Evolutionary conservation across 2,888 invertebrate species (phyloP).

Genomic region (Drosophila limbata): DNA sequence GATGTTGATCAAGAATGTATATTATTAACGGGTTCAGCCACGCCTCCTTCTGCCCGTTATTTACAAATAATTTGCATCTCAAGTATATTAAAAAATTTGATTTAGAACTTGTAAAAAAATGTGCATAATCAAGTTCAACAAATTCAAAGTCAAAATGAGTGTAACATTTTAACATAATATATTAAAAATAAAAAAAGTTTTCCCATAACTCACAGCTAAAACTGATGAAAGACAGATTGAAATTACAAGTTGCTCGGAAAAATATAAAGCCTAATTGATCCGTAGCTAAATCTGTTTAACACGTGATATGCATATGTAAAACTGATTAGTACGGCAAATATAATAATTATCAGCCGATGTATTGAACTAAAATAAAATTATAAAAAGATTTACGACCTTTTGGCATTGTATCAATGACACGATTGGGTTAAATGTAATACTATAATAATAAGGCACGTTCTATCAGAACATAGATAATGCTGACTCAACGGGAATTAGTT

Average conservation of each 20-base stretch:
- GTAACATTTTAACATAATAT: too few relatives aligned
- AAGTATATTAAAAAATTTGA: too few relatives aligned
- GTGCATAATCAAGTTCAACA: too few relatives aligned
- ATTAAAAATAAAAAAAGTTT: too few relatives aligned
- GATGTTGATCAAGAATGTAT: too few relatives aligned
- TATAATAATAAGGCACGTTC: constrained; percentile 36
- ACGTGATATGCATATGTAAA: constrained; percentile 2
- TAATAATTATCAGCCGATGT: constrained; percentile 18
- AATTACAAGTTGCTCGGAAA: background rate
- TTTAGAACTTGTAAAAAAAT: too few relatives aligned
- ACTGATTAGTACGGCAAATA: constrained; percentile 8
- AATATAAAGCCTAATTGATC: background rate
- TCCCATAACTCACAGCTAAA: too few relatives aligned
- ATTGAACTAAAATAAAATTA: constrained; percentile 12
- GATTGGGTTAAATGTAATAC: constrained; percentile 28
- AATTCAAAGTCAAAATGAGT: too few relatives aligned
- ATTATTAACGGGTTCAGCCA: too few relatives aligned
- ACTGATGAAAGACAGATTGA: background rate
- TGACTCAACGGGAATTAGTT: constrained; percentile 35
- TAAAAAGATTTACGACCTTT: constrained; percentile 19
- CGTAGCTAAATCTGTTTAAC: constrained; percentile 8
- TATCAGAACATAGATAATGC: constrained; percentile 13
- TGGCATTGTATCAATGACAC: constrained; percentile 22
- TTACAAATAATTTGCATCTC: too few relatives aligned
- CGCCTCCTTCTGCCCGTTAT: too few relatives aligned